These are phyloP conservation scores for Sciurus carolinensis DNA, from an alignment of 2,797 vertebrate species.

Conservation along the genomic window DNA sequence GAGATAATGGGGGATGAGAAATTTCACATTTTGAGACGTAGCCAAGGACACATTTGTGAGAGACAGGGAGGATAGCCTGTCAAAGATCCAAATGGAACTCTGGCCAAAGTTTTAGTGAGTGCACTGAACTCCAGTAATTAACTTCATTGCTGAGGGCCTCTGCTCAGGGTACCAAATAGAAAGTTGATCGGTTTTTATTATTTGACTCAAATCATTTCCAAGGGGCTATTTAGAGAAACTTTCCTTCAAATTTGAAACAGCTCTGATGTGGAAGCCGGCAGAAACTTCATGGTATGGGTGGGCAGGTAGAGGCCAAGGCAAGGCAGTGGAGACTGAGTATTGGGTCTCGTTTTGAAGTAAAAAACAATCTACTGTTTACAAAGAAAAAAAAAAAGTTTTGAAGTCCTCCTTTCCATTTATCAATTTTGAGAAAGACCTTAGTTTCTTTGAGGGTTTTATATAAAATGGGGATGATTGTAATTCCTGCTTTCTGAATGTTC, in stretches of 20 bases:
- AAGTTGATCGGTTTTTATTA: background rate
- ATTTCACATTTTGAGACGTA: background rate
- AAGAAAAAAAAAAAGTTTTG: background rate
- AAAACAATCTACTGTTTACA: background rate
- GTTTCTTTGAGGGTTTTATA: background rate
- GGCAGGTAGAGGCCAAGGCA: background rate
- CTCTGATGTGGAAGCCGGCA: background rate
- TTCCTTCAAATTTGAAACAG: background rate
- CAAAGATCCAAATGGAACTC: constrained; percentile 17
- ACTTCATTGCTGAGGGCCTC: background rate
- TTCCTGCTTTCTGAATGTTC: background rate
- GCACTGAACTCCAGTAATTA: background rate
- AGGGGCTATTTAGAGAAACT: background rate
- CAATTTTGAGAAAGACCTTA: background rate
- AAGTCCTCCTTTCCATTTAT: background rate
- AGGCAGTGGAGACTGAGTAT: background rate
- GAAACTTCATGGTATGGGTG: background rate
- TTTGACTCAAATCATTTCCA: background rate
- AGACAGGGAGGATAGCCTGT: background rate
- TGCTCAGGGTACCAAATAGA: background rate
- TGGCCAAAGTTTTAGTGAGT: background rate
- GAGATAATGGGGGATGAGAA: background rate
- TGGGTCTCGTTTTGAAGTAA: background rate
- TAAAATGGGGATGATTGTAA: background rate
- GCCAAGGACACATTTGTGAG: constrained; percentile 34